These are phyloP conservation scores for Habroteleia sp. DNA, from an alignment of 2,888 invertebrate species.

Conservation along the genomic window DNA sequence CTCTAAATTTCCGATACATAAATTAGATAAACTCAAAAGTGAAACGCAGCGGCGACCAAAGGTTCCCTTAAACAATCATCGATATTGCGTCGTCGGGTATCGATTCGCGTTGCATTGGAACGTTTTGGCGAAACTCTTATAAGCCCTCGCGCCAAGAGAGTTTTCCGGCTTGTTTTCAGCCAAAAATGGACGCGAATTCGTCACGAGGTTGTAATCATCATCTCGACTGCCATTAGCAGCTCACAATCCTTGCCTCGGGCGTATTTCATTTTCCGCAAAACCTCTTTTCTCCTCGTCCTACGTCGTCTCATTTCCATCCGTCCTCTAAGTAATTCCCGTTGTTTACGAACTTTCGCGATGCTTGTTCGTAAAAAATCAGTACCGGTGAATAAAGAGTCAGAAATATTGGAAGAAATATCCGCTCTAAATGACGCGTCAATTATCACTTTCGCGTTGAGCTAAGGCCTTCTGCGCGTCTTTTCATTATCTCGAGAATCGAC, in stretches of 20 bases:
- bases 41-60: too few relatives aligned
- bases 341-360: slow-evolving; percentile 46
- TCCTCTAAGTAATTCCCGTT: slow-evolving; percentile 50
- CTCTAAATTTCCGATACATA: too few relatives aligned
- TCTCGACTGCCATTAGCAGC: slow-evolving; percentile 54
- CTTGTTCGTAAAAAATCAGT: slow-evolving; percentile 23
- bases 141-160: slow-evolving; percentile 10
- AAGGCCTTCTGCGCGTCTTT: slow-evolving; percentile 32
- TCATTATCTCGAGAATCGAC: slow-evolving; percentile 41
- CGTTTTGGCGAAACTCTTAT: slow-evolving; percentile 30
- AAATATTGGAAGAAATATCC: slow-evolving; percentile 27
- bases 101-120: too few relatives aligned
- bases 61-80: too few relatives aligned
- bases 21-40: too few relatives aligned
- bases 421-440: slow-evolving; percentile 36
- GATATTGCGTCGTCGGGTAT: too few relatives aligned
- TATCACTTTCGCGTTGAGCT: slow-evolving; percentile 47
- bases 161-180: slow-evolving; percentile 43
- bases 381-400: slow-evolving; percentile 21
- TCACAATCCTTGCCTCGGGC: slow-evolving; percentile 49
- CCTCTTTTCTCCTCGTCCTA: slow-evolving; percentile 22
- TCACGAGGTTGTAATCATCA: slow-evolving; percentile 56
- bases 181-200: slow-evolving; percentile 57
- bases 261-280: slow-evolving; percentile 61
- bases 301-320: slow-evolving; percentile 16